Evolutionary conservation across 2,888 invertebrate genomes (phyloP).

Genomic region (Barypeithes pellucidus): DNA sequence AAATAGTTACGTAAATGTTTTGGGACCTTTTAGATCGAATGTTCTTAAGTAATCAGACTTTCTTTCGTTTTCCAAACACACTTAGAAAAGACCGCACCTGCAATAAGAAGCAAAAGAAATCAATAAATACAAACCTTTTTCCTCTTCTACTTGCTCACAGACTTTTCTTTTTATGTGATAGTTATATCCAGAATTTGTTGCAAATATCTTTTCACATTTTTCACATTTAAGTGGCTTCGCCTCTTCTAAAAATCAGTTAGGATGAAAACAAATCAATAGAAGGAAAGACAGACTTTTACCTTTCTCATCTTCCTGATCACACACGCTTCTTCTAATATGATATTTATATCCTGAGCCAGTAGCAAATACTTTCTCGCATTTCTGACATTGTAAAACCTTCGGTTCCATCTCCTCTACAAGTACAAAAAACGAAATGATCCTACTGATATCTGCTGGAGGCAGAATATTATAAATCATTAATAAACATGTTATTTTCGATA

Average conservation of each 20-base stretch:
- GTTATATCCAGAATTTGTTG: constrained; percentile 47
- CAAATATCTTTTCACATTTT: constrained; percentile 46
- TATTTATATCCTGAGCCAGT: constrained; percentile 51
- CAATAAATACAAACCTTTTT: constrained; percentile 45
- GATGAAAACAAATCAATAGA: not conserved
- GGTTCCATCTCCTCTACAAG: constrained; percentile 50
- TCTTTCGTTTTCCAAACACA: no score
- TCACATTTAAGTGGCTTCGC: constrained; percentile 39
- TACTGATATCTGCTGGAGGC: no score
- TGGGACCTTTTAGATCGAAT: no score
- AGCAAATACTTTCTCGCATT: constrained; percentile 51
- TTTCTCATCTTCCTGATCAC: constrained; percentile 50
- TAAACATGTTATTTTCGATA: no score
- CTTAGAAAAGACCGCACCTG: no score
- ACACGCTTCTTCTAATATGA: constrained; percentile 49
- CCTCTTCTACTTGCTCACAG: constrained; percentile 48
- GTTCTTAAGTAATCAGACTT: no score
- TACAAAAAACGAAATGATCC: not conserved
- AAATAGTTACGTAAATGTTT: not conserved
- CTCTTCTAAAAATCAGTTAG: constrained; percentile 37
- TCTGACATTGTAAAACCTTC: constrained; percentile 47
- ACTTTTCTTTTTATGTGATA: constrained; percentile 49
- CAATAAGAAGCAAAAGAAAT: no score
- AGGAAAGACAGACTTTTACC: constrained; percentile 8
- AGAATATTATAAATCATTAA: no score